Evolutionary conservation across 2,888 invertebrate genomes (phyloP).

Genomic region (Lamellibrachia satsuma): DNA sequence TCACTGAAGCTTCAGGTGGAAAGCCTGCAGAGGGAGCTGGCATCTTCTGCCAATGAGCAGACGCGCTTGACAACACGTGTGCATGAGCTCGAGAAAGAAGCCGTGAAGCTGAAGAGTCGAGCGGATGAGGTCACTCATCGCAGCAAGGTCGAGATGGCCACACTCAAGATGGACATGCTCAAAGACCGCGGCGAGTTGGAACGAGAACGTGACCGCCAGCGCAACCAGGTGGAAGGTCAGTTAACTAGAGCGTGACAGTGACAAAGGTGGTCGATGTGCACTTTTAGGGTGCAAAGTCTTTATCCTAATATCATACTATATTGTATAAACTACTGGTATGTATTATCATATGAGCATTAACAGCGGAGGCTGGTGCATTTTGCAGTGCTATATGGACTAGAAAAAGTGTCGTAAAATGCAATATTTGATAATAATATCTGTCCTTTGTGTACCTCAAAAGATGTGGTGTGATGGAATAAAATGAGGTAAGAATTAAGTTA

Average conservation of each 20-base stretch:
- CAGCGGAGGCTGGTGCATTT: too few species aligned
- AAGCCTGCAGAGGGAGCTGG: constrained; percentile 53
- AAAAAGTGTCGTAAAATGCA: too few species aligned
- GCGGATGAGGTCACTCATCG: constrained; percentile 54
- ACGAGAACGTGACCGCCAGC: constrained; percentile 59
- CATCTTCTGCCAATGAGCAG: constrained; percentile 50
- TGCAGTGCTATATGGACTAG: too few species aligned
- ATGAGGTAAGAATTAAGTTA: too few species aligned
- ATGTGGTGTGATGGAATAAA: too few species aligned
- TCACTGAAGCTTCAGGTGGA: constrained; percentile 59
- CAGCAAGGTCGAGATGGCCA: constrained; percentile 58
- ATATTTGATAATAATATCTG: too few species aligned
- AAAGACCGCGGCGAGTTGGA: constrained; percentile 62
- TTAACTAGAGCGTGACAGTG: neutral
- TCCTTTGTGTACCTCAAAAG: too few species aligned
- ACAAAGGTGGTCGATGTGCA: neutral
- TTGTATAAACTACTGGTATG: neutral
- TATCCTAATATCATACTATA: neutral
- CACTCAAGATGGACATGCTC: constrained; percentile 63
- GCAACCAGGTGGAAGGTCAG: constrained; percentile 60
- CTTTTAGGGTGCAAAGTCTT: neutral
- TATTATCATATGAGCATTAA: too few species aligned
- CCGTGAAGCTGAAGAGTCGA: constrained; percentile 52
- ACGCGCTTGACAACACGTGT: constrained; percentile 47
- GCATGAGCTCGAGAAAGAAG: constrained; percentile 51